Evolutionary conservation across 2,113 vertebrate genomes (phyloP), one percentile per base, ranked within the genome.

Genomic region (Xiphias gladius): DNA sequence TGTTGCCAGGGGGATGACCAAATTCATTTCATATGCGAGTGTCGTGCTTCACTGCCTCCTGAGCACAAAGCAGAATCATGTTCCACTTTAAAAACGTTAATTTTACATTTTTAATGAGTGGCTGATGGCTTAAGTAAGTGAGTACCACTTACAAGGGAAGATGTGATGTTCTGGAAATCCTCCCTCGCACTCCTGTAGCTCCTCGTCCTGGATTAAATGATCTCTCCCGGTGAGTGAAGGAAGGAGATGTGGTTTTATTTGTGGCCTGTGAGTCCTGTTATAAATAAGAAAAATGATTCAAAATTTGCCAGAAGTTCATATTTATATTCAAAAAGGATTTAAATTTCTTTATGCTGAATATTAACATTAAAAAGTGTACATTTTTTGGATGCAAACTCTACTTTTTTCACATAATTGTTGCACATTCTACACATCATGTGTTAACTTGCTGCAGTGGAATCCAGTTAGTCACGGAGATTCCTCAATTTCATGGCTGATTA

Each of bases 1-100:
- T 87, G 94, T 95, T 96, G 95, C 93, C 94, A 93, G 91, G 95
- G 95, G 94, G 94, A 94, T 95, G 95, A 94, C 95, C 95, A 88
- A 96, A 94, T 94, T 93, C 95, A 96, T 91, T 83, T 96, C 93
- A 92, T 93, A 96, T 75, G 95, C 95, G 94, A 93, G 94, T 90
- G 58, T 95, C 91, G 30, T 90, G 89, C 95, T 92, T 90, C 90
- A 91, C 86, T 95, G 95, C 93, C 92, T 88, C 74, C 92, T 5
- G 39, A 96, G 95, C 95, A 35, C 90, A 83, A 90, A 12, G 91
- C 85, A 65, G 57, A 89, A 88, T 91, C 83, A 83, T 58, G 90
- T 91, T 94, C 94, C 87, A 93, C 93, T 95, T 94, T 90, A 91
- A 82, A 93, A 91, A 94, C 85, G 92, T 90, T 95, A 89, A 94